These are phyloP conservation scores for Otolemur crassicaudatus DNA, from an alignment of 2,797 vertebrate genomes.

Conservation along the genomic window DNA sequence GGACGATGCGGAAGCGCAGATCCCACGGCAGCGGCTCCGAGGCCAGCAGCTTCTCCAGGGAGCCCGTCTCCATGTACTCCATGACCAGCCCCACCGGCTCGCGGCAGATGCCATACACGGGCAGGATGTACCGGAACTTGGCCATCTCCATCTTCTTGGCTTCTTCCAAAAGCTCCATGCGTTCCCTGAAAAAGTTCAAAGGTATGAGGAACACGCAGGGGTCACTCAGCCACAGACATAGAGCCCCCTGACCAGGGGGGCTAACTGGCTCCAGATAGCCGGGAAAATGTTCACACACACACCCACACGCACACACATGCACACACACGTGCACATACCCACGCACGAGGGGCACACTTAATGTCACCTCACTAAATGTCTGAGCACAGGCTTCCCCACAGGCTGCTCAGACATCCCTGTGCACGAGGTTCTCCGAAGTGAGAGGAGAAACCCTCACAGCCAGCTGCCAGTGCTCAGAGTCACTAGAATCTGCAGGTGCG, in stretches of 20 bases:
- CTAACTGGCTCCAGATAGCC: fast-evolving
- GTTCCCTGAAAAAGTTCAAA: conserved; percentile 90
- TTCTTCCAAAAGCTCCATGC: conserved; percentile 95
- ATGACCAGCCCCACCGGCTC: conserved; percentile 97
- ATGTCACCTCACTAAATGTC: not conserved
- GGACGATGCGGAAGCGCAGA: conserved; percentile 96
- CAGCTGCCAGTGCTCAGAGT: not conserved
- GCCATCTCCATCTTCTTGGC: conserved; percentile 99
- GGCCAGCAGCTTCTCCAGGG: conserved; percentile 95
- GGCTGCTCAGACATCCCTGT: not conserved
- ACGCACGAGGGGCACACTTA: fast-evolving
- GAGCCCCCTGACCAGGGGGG: fast-evolving
- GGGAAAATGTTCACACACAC: not conserved
- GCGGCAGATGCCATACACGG: conserved; percentile 97
- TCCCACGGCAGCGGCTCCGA: conserved; percentile 96
- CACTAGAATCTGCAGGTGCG: fast-evolving
- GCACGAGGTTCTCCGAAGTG: fast-evolving
- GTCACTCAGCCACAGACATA: fast-evolving
- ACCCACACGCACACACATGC: fast-evolving
- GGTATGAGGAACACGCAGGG: fast-evolving
- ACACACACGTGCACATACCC: too few relatives aligned
- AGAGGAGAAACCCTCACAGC: not conserved
- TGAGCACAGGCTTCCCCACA: fast-evolving
- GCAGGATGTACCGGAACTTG: conserved; percentile 97
- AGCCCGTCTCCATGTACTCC: conserved; percentile 99